Percentiles rank a stretch among this genome's conserved stretches.
These are phyloP conservation scores for Acropora yongei DNA, from an alignment of 64 coral and sea anemone genomes.

Conservation along the genomic window DNA sequence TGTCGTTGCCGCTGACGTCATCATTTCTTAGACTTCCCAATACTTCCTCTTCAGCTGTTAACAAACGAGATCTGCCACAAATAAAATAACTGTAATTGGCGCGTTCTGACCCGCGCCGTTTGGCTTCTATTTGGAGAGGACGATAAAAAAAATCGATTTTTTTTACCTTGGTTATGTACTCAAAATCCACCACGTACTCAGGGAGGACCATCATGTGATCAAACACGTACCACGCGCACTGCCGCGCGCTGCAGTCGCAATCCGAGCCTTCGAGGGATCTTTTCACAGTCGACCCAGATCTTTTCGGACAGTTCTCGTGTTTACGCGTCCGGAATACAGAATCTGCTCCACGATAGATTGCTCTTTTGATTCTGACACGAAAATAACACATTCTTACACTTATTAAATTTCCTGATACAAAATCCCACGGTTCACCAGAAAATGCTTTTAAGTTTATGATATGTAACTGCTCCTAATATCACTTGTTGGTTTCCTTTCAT, in stretches of 20 bases:
- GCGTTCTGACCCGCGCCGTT: neutral
- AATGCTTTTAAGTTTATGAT: too few species aligned
- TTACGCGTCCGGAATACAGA: slow-evolving; percentile 27
- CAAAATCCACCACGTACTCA: slow-evolving; percentile 90
- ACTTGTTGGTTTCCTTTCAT: too few species aligned
- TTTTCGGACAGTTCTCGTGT: slow-evolving; percentile 52
- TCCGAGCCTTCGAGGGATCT: slow-evolving; percentile 2
- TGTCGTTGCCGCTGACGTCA: too few species aligned
- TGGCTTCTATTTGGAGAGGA: neutral
- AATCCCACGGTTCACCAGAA: too few species aligned
- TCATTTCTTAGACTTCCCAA: too few species aligned
- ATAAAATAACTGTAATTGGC: too few species aligned
- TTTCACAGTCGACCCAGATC: slow-evolving; percentile 17
- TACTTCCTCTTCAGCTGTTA: too few species aligned
- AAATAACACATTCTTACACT: neutral
- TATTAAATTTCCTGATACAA: neutral
- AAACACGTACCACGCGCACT: slow-evolving; percentile 81
- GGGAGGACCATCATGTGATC: slow-evolving; percentile 73
- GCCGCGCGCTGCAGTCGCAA: slow-evolving; percentile 76
- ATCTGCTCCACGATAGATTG: slow-evolving; percentile 29
- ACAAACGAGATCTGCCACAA: too few species aligned
- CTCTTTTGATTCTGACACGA: slow-evolving; percentile 16
- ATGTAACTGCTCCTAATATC: too few species aligned
- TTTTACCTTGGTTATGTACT: slow-evolving; percentile 75
- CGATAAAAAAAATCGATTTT: neutral